Conservation (phyloP, 2,113 vertebrate species). For the Syngnathus typhle region DNA sequence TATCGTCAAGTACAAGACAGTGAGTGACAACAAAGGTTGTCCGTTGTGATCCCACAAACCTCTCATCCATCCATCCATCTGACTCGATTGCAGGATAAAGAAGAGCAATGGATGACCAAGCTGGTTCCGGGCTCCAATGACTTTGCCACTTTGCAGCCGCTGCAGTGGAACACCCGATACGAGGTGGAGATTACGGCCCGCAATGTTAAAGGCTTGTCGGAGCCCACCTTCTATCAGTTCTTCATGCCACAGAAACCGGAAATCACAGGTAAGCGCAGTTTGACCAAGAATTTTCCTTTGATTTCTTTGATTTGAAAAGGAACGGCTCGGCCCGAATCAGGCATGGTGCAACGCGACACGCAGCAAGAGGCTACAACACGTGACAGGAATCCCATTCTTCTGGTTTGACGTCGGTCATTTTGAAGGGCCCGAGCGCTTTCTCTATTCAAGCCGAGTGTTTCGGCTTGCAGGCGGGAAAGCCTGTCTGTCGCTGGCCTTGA, state of each 20-base stretch:
- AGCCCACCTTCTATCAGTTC: conserved; percentile 93
- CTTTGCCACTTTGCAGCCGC: conserved; percentile 86
- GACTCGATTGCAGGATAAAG: conserved; percentile 82
- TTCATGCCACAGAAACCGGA: conserved; percentile 97
- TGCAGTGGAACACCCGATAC: conserved; percentile 94
- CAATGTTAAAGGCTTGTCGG: conserved; percentile 91
- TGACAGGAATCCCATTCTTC: no score
- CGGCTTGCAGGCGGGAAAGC: no score
- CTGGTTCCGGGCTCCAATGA: conserved; percentile 88
- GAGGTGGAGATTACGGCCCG: conserved; percentile 96
- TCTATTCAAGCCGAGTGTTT: no score
- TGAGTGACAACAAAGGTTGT: conserved; percentile 63
- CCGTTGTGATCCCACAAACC: neutral
- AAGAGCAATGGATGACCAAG: conserved; percentile 96
- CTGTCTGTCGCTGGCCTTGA: no score
- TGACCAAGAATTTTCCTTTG: no score
- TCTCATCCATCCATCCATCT: neutral
- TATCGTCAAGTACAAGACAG: conserved; percentile 93
- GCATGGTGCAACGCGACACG: no score
- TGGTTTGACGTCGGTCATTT: no score
- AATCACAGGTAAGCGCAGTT: conserved; percentile 84
- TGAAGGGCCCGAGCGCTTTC: no score
- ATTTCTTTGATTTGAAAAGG: no score
- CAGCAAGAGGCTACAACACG: no score
- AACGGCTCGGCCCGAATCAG: no score